Conservation (phyloP, 2,888 invertebrate species). For the Nomada ferruginata region DNA sequence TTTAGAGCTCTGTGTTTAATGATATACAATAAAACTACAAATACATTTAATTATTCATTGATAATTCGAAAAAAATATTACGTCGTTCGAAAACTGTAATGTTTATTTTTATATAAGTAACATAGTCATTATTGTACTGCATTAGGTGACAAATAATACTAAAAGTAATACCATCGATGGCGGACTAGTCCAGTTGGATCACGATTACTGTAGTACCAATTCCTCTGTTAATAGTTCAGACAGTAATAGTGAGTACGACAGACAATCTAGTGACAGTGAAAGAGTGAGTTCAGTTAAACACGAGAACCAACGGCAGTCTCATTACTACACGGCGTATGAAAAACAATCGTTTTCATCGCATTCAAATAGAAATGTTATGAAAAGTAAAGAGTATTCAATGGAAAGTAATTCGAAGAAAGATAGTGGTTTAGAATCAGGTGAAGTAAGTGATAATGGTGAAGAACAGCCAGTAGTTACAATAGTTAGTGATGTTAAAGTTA, state of each 20-base stretch:
- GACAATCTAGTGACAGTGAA: constrained; percentile 65
- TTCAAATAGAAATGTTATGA: constrained; percentile 49
- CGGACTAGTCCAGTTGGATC: constrained; percentile 85
- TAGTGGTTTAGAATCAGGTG: constrained; percentile 83
- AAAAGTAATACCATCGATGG: constrained; percentile 68
- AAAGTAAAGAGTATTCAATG: constrained; percentile 58
- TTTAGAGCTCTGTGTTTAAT: not conserved
- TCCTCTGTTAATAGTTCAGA: constrained; percentile 65
- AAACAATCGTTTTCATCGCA: constrained; percentile 26
- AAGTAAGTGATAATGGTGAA: constrained; percentile 82
- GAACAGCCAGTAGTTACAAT: constrained; percentile 56
- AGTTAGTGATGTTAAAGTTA: constrained; percentile 23
- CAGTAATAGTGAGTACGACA: constrained; percentile 70
- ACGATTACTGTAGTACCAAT: constrained; percentile 86
- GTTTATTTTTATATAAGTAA: constrained; percentile 1
- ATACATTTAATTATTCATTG: not conserved
- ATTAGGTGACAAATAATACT: constrained; percentile 56
- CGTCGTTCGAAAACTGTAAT: not conserved
- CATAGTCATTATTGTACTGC: constrained; percentile 2
- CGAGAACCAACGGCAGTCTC: constrained; percentile 27
- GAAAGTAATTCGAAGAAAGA: constrained; percentile 82
- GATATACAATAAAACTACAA: not conserved
- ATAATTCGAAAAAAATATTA: not conserved
- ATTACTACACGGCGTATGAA: constrained; percentile 15
- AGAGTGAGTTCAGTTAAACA: constrained; percentile 56